Evolutionary conservation across 1,140 invertebrate species (phyloP), one percentile per base, ranked within the genome.

Genomic region (Fopius arisanus): DNA sequence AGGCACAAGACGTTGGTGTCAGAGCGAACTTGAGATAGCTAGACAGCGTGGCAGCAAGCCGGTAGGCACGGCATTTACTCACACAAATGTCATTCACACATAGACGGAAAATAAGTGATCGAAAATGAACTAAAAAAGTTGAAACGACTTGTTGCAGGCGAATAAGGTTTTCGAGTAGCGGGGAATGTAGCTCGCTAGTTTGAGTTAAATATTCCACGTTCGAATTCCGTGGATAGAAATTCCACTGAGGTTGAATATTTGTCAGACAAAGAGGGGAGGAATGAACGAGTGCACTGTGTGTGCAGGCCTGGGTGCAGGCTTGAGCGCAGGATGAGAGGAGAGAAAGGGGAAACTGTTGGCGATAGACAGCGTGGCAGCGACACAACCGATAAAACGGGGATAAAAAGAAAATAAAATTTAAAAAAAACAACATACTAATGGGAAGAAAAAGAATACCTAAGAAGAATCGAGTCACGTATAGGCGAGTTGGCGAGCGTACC

Each of bases 361-460:
- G 72, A 77, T 84, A 84, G 84, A 83, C 83, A 83, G 84, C 83
- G 82, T 84, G 84, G 84, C 83, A 83, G 82, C 82, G 70, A 75
- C 77, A 78, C 78, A 76, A 79, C 73, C 78, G 77, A 75, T 73
- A 75, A 74, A 83, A 83, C n/a, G 80, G n/a, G 33, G 26, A 63
- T 0, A 63, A 31, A 31, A 31, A 6, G 33, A 65, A 65, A 33
- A 65, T n/a, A n/a, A n/a, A n/a, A n/a, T n/a, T n/a, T n/a, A n/a
- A n/a, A n/a, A n/a, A n/a, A n/a, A n/a, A n/a, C n/a, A n/a, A n/a
- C n/a, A 65, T 4, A 16, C 12, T 0, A 33, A 29, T 28, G 28
- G n/a, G 28, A 19, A 65, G 28, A 65, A 65, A 33, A 33, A 65
- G 28, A 65, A 33, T 37, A 12, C 6, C 4, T 33, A 65, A 83